Conservation (phyloP, 2,797 vertebrate genomes). For the Nyctalus aviator region DNA sequence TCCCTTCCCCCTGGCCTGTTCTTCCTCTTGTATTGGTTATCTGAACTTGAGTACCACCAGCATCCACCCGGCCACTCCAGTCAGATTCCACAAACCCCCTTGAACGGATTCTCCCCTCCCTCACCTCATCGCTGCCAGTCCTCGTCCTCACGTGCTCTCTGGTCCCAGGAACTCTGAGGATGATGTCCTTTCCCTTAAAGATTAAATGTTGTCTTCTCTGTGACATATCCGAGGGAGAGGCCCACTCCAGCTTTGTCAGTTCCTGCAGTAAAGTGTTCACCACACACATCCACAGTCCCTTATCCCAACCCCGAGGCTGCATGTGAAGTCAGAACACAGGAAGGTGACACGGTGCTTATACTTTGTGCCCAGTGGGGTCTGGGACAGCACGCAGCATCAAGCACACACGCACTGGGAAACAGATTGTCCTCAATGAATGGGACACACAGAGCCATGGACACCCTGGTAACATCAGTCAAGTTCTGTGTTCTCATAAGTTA, state of each 20-base stretch:
- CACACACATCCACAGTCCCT: no score
- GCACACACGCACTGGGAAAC: background rate
- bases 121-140: background rate
- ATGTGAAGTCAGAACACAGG: background rate
- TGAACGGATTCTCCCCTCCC: background rate
- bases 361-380: background rate
- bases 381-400: background rate
- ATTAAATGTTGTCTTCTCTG: background rate
- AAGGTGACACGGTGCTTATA: accelerated
- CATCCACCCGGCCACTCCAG: background rate
- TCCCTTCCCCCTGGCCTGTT: background rate
- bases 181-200: background rate
- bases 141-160: background rate
- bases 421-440: accelerated
- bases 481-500: background rate
- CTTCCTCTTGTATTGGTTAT: background rate
- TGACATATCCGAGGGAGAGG: background rate
- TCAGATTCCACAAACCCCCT: background rate
- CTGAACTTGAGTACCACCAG: background rate
- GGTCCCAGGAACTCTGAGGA: background rate
- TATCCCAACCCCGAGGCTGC: background rate
- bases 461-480: background rate
- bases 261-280: background rate
- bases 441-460: background rate
- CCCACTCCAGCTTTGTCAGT: background rate